Conservation (phyloP, 1,140 invertebrate species). For the Drosophila oshimai region DNA sequence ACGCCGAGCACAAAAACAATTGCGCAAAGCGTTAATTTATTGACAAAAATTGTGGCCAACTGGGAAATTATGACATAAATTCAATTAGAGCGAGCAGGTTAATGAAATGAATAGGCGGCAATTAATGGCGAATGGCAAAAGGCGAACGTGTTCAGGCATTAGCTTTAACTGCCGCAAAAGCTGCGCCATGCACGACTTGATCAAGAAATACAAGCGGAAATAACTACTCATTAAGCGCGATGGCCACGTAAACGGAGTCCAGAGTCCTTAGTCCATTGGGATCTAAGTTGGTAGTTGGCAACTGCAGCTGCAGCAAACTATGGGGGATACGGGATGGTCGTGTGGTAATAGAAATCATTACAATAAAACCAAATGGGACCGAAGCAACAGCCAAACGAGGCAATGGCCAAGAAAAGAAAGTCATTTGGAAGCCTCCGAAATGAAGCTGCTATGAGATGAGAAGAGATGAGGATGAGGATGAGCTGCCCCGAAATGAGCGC, state of each 20-base stretch:
- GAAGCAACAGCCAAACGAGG: slow-evolving; percentile 69
- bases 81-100: slow-evolving; percentile 62
- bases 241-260: slow-evolving; percentile 73
- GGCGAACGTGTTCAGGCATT: slow-evolving; percentile 52
- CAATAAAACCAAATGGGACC: slow-evolving; percentile 76
- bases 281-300: slow-evolving; percentile 6
- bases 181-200: slow-evolving; percentile 62
- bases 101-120: slow-evolving; percentile 64
- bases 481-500: slow-evolving; percentile 55
- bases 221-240: slow-evolving; percentile 77
- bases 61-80: slow-evolving; percentile 57
- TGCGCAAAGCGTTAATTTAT: slow-evolving; percentile 12
- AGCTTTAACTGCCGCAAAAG: slow-evolving; percentile 45
- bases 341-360: slow-evolving; percentile 79
- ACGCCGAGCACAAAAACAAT: background rate
- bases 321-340: slow-evolving; percentile 3
- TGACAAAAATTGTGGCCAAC: slow-evolving; percentile 13
- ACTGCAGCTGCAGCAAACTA: slow-evolving; percentile 54
- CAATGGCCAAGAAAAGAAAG: slow-evolving; percentile 67
- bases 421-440: slow-evolving; percentile 62
- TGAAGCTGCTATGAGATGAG: background rate
- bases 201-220: slow-evolving; percentile 77
- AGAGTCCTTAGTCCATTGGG: slow-evolving; percentile 45
- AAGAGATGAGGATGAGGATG: background rate
- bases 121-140: no score